A percentile compares a stretch with the other conserved stretches of the same genome.
These are phyloP conservation scores for Chascanopsetta lugubris DNA, from an alignment of 2,113 vertebrate genomes.

Conservation along the genomic window DNA sequence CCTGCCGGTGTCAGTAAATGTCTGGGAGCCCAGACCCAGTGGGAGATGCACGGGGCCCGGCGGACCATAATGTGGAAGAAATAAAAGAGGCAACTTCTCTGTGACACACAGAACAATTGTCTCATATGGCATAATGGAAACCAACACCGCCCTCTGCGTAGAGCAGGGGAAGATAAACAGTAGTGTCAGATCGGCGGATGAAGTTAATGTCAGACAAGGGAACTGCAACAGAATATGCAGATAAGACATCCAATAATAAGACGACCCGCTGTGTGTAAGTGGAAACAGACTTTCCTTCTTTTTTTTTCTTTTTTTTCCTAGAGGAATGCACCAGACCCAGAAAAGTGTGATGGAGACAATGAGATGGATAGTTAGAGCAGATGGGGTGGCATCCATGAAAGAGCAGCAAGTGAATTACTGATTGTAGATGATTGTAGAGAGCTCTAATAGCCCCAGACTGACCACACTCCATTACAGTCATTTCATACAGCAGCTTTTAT, in stretches of 20 bases:
- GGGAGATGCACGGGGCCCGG: constrained; percentile 4
- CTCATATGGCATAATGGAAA: constrained; percentile 45
- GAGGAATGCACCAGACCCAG: constrained; percentile 38
- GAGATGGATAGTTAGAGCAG: constrained; percentile 25
- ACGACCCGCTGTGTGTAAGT: constrained; percentile 45
- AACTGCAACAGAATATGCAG: constrained; percentile 51
- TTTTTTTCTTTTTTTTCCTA: background rate
- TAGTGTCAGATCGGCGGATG: constrained; percentile 17
- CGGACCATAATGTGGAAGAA: constrained; percentile 50
- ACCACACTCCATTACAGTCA: constrained; percentile 77
- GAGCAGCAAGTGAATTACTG: constrained; percentile 70
- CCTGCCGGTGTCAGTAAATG: constrained; percentile 36
- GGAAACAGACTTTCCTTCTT: constrained; percentile 63
- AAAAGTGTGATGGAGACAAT: constrained; percentile 53
- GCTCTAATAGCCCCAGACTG: constrained; percentile 76
- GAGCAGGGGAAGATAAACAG: constrained; percentile 20
- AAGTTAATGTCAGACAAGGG: constrained; percentile 24
- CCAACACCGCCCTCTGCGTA: constrained; percentile 43
- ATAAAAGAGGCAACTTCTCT: constrained; percentile 48
- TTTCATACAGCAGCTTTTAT: constrained; percentile 78
- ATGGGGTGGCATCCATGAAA: constrained; percentile 50
- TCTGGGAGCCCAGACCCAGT: constrained; percentile 18
- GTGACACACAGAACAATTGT: constrained; percentile 38
- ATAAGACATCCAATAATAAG: constrained; percentile 46
- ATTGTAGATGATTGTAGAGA: constrained; percentile 75